Base-by-base conservation (phyloP, 30 jellyfish, hydroid and myxozoan species). In the Cassiopea xamachana region DNA sequence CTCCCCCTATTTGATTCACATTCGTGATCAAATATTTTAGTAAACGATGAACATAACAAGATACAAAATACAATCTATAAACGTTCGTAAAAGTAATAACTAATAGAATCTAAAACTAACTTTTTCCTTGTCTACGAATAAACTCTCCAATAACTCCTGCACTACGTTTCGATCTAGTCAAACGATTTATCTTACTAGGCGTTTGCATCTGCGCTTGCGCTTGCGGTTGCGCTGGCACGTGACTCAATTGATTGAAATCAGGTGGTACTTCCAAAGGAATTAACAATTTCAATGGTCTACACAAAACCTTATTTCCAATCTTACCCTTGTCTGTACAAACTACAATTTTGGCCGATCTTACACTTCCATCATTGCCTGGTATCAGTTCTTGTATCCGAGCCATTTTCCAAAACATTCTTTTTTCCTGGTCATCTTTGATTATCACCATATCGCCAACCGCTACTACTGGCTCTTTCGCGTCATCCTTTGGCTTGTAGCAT, bases 391-490 rank as follows among this genome's bases (percentile, higher is more conserved):
- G 39, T 27, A 27, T 27, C 39, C 39, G 39, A 27, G 39, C 39
- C 39, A 27, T 27, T 77, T 86, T 86, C 93, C 93, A 86, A 64
- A 86, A 75, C 82, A 45, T 64, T 77, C 90, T 78, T 80, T 79
- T 88, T 43, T 18, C 74, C 55, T 89, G 96, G 64, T 79, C 88
- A 60, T 80, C 87, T 67, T 89, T 27, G 39, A 27, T 27, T 27
- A 27, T 27, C 39, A 27, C 39, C 39, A 27, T 27, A 27, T 27
- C 39, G 58, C 96, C 92, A 27, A 72, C 80, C 9, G 96, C 69
- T 71, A 89, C 88, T 2, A 80, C 82, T 70, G 91, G 96, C 64
- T 79, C 87, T 14, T 80, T 81, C 73, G 73, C 88, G 46, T 71
- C 75, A 1, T 1, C 12, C n/a, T 89, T 89, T 15, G 82, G 86